phyloP scores from a whole-genome alignment of 2,113 vertebrate species.

The Arizona elegans region DNA sequence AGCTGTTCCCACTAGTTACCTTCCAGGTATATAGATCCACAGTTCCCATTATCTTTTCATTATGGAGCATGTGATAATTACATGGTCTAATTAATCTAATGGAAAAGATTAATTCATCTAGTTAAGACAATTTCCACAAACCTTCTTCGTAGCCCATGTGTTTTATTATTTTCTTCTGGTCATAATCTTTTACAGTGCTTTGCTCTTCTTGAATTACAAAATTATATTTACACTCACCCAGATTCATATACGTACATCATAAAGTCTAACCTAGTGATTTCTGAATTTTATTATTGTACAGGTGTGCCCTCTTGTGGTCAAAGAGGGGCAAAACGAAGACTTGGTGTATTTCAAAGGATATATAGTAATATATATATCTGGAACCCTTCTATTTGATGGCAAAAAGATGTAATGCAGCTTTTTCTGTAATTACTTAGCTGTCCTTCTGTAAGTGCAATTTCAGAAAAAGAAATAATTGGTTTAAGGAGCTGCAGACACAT shows the following conservation, averaged over 20 bases:
- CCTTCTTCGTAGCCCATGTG: neutral
- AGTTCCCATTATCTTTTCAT: neutral
- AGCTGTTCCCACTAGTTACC: neutral
- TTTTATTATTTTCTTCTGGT: neutral
- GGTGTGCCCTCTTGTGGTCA: neutral
- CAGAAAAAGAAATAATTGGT: neutral
- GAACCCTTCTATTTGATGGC: neutral
- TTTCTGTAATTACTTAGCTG: neutral
- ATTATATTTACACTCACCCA: neutral
- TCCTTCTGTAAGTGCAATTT: neutral
- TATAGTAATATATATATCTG: too few relatives aligned
- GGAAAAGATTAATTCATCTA: neutral
- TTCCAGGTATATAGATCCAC: neutral
- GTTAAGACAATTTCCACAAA: neutral
- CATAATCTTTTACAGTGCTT: neutral
- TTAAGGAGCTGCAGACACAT: neutral
- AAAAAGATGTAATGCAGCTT: neutral
- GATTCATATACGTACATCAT: neutral
- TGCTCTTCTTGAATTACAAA: neutral
- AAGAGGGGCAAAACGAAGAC: neutral
- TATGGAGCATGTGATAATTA: neutral
- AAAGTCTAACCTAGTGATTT: neutral
- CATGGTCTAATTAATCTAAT: neutral
- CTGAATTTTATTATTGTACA: neutral
- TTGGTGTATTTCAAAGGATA: neutral